Percentiles rank a stretch among this genome's conserved stretches.
These are phyloP conservation scores for Hirundo rustica DNA, from an alignment of 2,797 vertebrate species.

Conservation along the genomic window DNA sequence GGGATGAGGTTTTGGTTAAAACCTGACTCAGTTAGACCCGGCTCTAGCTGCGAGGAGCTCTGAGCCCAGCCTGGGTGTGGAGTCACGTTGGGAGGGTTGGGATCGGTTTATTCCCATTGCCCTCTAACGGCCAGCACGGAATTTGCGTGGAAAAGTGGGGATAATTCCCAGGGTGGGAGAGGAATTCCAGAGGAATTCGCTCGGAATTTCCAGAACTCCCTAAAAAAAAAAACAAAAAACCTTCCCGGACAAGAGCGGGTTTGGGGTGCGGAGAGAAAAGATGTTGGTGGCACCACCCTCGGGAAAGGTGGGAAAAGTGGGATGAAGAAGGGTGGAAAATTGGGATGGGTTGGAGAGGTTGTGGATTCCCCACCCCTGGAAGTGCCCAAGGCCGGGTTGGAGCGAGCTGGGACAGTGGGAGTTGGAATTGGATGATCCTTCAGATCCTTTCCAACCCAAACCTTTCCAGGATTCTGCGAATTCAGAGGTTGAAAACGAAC, in stretches of 20 bases:
- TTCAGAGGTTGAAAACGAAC: not conserved
- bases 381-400: not conserved
- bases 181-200: accelerated
- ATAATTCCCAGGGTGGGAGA: accelerated
- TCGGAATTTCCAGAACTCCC: not conserved
- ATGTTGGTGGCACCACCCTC: not conserved
- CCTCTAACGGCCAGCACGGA: not conserved
- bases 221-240: not conserved
- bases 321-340: not conserved
- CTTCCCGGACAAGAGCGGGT: accelerated
- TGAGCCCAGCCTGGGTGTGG: not conserved
- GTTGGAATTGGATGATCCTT: accelerated
- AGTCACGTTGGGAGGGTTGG: not conserved
- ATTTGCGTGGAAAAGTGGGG: not conserved
- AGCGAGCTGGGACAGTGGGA: accelerated
- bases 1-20: not conserved
- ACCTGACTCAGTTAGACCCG: not conserved
- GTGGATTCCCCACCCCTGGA: not conserved
- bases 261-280: not conserved
- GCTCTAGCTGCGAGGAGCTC: no score
- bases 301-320: not conserved
- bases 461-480: not conserved
- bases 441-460: not conserved
- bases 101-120: not conserved
- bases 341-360: accelerated